A percentile compares a stretch with the other conserved stretches of the same genome.
These are phyloP conservation scores for Liasis olivaceus DNA, from an alignment of 2,797 vertebrate genomes.

Conservation along the genomic window DNA sequence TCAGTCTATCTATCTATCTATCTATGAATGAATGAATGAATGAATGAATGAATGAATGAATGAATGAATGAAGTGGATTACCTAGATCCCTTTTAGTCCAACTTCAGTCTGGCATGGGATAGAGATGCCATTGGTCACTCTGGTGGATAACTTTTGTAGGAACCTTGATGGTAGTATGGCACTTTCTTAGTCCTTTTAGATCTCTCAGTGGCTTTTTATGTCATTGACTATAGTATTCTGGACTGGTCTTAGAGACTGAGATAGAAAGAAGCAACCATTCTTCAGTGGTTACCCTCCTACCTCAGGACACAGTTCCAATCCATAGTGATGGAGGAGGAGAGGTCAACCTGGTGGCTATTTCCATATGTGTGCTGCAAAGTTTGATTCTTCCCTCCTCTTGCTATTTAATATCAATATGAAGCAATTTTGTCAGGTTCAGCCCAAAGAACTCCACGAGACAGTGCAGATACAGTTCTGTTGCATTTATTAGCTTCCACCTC, in stretches of 20 bases:
- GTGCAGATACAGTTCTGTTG: no score
- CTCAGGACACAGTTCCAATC: neutral
- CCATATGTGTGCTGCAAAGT: neutral
- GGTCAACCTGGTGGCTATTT: neutral
- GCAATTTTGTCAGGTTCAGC: no score
- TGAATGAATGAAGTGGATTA: neutral
- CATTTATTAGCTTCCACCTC: neutral
- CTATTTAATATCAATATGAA: neutral
- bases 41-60: no score
- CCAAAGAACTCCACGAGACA: no score
- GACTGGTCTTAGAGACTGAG: neutral
- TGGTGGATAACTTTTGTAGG: neutral
- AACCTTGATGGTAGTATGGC: neutral
- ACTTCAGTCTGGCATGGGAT: neutral
- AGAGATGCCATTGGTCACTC: neutral
- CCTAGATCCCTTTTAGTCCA: neutral
- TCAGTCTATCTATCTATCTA: no score
- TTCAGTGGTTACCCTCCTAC: neutral
- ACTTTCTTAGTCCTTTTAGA: neutral
- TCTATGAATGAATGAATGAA: no score
- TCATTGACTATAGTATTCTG: neutral
- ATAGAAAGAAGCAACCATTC: neutral
- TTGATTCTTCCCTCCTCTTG: neutral
- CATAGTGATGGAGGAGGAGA: neutral
- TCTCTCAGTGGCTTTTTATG: neutral